Evolutionary conservation across 2,113 vertebrate species (phyloP).

Genomic region (Mungos mungo): DNA sequence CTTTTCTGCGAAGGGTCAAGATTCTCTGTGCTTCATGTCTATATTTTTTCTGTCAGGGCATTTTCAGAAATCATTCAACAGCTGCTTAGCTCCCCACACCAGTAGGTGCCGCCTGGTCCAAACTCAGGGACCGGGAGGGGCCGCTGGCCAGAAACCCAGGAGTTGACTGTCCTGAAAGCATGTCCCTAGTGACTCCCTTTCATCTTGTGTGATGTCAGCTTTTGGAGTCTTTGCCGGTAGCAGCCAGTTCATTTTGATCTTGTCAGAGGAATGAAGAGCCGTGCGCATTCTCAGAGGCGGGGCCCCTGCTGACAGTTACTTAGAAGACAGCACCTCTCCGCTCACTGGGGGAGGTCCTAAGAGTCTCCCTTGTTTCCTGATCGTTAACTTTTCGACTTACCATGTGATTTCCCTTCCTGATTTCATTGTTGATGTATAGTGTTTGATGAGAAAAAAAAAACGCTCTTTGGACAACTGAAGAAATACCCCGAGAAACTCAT

Average conservation of each 20-base stretch:
- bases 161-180: neutral
- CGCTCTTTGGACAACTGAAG: constrained; percentile 85
- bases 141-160: neutral
- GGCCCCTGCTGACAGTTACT: neutral
- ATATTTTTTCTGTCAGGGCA: constrained; percentile 12
- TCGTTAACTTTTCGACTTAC: neutral
- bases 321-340: neutral
- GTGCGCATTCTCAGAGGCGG: neutral
- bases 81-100: neutral
- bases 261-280: neutral
- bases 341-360: neutral
- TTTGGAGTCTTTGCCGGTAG: neutral
- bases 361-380: neutral
- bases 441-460: constrained; percentile 93
- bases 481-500: constrained; percentile 91
- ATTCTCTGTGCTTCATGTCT: neutral
- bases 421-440: constrained; percentile 80
- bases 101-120: neutral
- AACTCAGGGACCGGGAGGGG: neutral
- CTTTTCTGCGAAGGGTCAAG: constrained; percentile 9
- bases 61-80: neutral
- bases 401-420: neutral
- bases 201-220: neutral
- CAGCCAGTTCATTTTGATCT: neutral
- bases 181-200: neutral